A percentile compares a stretch with the other conserved stretches of the same genome.
These are phyloP conservation scores for Flexamia atlantica DNA, from an alignment of 2,888 invertebrate species.

Conservation along the genomic window DNA sequence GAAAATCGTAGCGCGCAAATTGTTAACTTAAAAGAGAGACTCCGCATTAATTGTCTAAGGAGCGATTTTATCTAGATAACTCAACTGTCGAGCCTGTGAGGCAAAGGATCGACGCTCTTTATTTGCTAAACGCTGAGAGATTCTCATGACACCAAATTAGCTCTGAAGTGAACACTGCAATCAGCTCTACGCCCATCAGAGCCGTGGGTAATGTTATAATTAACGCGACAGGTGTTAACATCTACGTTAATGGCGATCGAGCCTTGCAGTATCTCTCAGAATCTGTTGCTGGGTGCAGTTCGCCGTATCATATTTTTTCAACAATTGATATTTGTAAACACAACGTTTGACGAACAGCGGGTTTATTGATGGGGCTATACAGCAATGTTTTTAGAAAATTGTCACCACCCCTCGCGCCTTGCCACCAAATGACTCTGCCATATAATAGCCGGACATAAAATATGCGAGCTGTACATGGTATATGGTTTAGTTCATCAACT, in stretches of 20 bases:
- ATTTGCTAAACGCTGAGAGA: constrained; percentile 31
- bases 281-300: neutral
- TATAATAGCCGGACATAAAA: too few species aligned
- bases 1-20: neutral
- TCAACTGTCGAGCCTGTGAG: neutral
- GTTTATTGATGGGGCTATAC: too few species aligned
- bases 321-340: too few species aligned
- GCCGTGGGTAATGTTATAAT: constrained; percentile 28
- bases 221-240: constrained; percentile 15
- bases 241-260: neutral
- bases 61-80: constrained; percentile 16
- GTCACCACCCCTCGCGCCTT: too few species aligned
- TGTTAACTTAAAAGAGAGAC: neutral
- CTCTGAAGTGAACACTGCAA: neutral
- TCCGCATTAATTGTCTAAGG: neutral
- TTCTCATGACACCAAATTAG: constrained; percentile 18
- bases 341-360: too few species aligned
- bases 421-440: too few species aligned
- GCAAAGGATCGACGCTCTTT: neutral
- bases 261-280: neutral
- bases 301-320: too few species aligned
- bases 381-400: too few species aligned
- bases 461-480: too few species aligned
- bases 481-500: too few species aligned
- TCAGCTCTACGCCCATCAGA: neutral